Conservation (phyloP, 1,140 invertebrate species). For the Alviniconcha marisindica region DNA sequence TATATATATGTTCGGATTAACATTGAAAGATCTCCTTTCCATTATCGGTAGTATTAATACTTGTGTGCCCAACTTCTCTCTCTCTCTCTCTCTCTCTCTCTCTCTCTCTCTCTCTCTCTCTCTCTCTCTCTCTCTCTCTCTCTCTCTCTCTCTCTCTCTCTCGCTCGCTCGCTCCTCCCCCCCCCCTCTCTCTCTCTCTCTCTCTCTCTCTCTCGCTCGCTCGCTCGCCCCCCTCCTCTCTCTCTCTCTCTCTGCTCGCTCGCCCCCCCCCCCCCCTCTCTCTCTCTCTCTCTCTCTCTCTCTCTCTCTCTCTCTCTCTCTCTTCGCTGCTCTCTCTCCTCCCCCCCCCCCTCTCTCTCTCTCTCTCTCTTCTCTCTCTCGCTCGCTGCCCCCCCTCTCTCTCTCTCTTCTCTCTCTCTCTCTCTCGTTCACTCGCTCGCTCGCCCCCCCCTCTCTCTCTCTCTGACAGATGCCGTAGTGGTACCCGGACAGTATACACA, state of each 20-base stretch:
- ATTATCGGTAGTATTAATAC: too few relatives aligned
- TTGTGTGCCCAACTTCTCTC: too few relatives aligned
- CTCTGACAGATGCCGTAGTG: too few relatives aligned
- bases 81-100: too few relatives aligned
- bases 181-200: conserved; percentile 29
- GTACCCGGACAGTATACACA: too few relatives aligned
- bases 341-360: neutral
- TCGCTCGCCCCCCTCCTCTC: neutral
- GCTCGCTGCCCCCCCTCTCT: neutral
- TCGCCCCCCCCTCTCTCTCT: neutral
- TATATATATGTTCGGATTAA: too few relatives aligned
- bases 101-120: too few relatives aligned
- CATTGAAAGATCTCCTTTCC: too few relatives aligned
- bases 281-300: conserved; percentile 33
- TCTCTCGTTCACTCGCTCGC: neutral
- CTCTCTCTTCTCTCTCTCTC: conserved; percentile 11
- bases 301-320: conserved; percentile 9
- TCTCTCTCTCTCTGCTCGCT: conserved; percentile 21
- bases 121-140: neutral
- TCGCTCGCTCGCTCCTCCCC: conserved; percentile 24
- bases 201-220: neutral
- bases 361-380: neutral
- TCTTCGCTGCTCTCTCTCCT: neutral
- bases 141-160: conserved; percentile 33
- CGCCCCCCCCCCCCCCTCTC: neutral